Percentiles rank a stretch among this genome's conserved stretches.
Evolutionary conservation across 2,113 vertebrate species (phyloP).

Genomic region (Gallinago jamesoni): DNA sequence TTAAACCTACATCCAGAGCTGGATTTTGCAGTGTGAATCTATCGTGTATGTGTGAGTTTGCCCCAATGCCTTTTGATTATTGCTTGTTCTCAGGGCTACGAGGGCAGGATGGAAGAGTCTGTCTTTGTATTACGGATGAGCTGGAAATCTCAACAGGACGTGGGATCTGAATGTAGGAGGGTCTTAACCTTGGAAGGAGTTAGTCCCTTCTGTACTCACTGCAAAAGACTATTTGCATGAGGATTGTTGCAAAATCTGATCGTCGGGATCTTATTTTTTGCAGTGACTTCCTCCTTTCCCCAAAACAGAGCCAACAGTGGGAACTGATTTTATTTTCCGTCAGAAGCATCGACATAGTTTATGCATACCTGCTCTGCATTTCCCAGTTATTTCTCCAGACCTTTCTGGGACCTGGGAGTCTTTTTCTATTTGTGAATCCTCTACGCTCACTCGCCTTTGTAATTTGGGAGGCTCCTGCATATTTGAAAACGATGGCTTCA

Average conservation of each 20-base stretch:
- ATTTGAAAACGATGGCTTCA: not conserved
- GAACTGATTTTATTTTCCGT: not conserved
- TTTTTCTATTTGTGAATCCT: not conserved
- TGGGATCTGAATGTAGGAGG: not conserved
- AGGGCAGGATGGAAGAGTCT: not conserved
- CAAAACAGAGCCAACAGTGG: not conserved
- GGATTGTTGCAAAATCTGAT: not conserved
- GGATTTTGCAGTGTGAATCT: not conserved
- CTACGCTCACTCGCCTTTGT: not conserved
- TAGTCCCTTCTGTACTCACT: not conserved
- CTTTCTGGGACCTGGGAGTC: not conserved
- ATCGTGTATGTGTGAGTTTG: fast-evolving
- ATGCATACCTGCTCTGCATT: not conserved
- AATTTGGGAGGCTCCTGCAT: constrained; percentile 1
- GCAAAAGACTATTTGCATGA: not conserved
- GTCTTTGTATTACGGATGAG: not conserved
- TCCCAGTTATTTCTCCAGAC: not conserved
- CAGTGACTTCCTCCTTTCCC: not conserved
- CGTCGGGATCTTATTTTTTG: not conserved
- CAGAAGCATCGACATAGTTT: not conserved
- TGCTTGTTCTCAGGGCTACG: not conserved
- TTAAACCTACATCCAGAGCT: not conserved
- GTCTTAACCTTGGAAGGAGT: constrained; percentile 11
- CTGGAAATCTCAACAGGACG: constrained; percentile 3
- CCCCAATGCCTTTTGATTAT: not conserved